These are phyloP conservation scores for Podarcis cretensis DNA, from an alignment of 2,113 vertebrate species.

Conservation along the genomic window DNA sequence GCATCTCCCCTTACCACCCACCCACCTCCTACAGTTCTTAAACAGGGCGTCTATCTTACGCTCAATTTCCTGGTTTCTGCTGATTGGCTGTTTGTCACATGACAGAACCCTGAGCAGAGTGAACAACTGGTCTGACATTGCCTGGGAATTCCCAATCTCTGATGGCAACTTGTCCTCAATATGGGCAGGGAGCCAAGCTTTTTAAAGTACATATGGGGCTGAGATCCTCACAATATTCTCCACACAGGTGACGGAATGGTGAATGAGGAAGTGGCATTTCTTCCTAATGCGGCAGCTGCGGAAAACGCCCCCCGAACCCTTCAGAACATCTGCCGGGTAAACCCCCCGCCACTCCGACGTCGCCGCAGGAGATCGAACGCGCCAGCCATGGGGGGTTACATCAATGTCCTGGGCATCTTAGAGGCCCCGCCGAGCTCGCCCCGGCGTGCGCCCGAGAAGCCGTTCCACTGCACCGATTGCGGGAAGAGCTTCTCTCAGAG, in stretches of 20 bases:
- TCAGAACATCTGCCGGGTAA: neutral
- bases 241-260: neutral
- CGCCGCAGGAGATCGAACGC: neutral
- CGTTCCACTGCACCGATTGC: conserved; percentile 9
- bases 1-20: too few species aligned
- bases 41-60: neutral
- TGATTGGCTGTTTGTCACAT: neutral
- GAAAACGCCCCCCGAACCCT: neutral
- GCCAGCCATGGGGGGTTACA: neutral
- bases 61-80: neutral
- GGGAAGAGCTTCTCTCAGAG: conserved; percentile 34
- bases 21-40: neutral
- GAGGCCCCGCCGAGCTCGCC: neutral
- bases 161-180: neutral
- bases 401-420: neutral
- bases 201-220: neutral
- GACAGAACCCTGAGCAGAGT: neutral
- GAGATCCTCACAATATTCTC: neutral
- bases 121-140: neutral
- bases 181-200: neutral
- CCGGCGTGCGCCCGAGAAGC: neutral
- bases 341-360: neutral
- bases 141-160: neutral
- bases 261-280: neutral
- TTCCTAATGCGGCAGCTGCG: neutral